Evolutionary conservation across 2,113 vertebrate species (phyloP).

Genomic region (Erythrocebus patas): DNA sequence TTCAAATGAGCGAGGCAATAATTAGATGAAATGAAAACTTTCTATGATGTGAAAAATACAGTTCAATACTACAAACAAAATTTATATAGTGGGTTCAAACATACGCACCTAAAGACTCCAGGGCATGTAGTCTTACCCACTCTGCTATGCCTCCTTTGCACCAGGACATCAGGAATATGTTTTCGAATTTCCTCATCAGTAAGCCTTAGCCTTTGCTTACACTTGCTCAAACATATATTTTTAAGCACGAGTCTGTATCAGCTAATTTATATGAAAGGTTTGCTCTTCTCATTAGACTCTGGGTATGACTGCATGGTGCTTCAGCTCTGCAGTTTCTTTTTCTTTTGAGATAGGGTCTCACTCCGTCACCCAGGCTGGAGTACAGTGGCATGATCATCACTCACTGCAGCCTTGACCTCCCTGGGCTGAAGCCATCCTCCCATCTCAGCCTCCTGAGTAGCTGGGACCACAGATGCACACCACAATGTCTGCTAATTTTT

Average conservation of each 20-base stretch:
- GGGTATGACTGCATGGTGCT: background rate
- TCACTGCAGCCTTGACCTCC: too few species aligned
- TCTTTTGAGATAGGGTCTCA: too few species aligned
- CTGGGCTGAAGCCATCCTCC: too few species aligned
- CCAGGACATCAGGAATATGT: background rate
- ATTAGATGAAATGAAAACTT: background rate
- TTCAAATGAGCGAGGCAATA: too few species aligned
- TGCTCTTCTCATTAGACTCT: background rate
- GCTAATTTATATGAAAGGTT: background rate
- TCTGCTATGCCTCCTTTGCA: background rate
- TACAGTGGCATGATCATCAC: too few species aligned
- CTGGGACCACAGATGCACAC: too few species aligned
- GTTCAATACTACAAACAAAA: background rate
- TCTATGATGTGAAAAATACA: background rate
- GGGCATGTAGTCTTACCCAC: background rate
- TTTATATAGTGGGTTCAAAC: background rate
- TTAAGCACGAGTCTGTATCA: background rate
- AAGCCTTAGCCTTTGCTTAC: background rate
- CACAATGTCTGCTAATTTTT: too few species aligned
- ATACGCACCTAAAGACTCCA: background rate
- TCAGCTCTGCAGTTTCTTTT: too few species aligned
- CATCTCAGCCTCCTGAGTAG: too few species aligned
- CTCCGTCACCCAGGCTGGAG: too few species aligned
- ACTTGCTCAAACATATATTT: background rate
- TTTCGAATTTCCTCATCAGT: background rate